Evolutionary conservation across 2,797 vertebrate species (phyloP).

Genomic region (Limnodromus scolopaceus): DNA sequence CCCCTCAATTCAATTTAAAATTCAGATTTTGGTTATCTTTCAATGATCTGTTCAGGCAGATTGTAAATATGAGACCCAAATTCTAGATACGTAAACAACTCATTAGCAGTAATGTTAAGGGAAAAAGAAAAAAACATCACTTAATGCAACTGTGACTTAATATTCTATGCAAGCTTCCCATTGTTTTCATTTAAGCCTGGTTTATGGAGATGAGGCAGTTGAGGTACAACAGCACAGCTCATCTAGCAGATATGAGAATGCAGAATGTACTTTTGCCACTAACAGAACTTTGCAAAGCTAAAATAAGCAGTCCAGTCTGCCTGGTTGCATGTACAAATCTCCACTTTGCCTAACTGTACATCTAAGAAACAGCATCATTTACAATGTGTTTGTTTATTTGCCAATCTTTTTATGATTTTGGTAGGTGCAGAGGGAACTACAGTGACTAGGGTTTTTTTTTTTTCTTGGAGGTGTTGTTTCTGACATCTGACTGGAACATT

Average conservation of each 20-base stretch:
- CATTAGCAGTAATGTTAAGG: neutral
- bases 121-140: neutral
- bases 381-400: neutral
- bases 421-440: neutral
- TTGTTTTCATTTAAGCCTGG: neutral
- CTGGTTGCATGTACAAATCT: neutral
- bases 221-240: neutral
- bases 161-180: neutral
- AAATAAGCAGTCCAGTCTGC: neutral
- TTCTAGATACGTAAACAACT: neutral
- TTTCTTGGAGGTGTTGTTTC: neutral
- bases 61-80: neutral
- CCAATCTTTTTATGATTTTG: neutral
- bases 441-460: neutral
- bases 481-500: fast-evolving
- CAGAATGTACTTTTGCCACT: neutral
- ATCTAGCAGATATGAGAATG: neutral
- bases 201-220: neutral
- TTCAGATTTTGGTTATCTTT: neutral
- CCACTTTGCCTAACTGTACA: neutral
- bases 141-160: neutral
- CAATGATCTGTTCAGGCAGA: neutral
- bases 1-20: neutral
- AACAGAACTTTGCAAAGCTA: neutral
- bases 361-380: neutral